These are phyloP conservation scores for Oedothorax gibbosus DNA, from an alignment of 1,140 invertebrate genomes.

Conservation along the genomic window DNA sequence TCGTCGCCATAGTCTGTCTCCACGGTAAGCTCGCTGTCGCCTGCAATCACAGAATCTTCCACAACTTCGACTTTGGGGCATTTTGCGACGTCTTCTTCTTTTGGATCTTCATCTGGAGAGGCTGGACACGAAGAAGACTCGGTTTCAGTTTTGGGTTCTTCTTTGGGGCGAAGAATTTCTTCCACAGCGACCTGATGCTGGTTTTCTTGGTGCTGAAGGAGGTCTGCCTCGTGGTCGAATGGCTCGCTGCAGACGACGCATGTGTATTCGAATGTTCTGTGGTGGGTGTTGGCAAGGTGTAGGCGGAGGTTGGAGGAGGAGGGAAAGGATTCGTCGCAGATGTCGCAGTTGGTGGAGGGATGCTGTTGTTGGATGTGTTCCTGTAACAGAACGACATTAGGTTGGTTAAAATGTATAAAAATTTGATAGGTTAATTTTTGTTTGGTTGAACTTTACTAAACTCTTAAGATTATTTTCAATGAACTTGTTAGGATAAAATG, in stretches of 20 bases:
- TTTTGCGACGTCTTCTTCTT: neutral
- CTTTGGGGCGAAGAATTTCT: neutral
- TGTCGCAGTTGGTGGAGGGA: constrained; percentile 39
- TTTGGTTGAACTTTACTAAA: constrained; percentile 50
- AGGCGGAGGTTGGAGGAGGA: constrained; percentile 50
- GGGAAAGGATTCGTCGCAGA: constrained; percentile 50
- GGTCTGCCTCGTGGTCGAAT: constrained; percentile 55
- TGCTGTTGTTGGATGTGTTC: constrained; percentile 66
- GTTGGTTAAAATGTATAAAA: constrained; percentile 58
- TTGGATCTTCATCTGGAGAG: neutral
- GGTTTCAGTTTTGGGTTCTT: constrained; percentile 1
- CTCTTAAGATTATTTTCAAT: too few species aligned
- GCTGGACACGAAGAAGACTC: constrained; percentile 10
- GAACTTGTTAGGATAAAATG: too few species aligned
- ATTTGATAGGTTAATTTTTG: too few species aligned
- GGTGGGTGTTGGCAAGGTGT: constrained; percentile 50
- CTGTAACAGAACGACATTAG: constrained; percentile 60
- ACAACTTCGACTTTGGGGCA: neutral
- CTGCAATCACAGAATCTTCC: neutral
- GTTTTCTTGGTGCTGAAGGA: neutral
- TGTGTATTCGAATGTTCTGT: constrained; percentile 41
- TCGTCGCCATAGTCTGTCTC: constrained; percentile 36
- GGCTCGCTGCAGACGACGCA: constrained; percentile 63
- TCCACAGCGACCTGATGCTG: constrained; percentile 9
- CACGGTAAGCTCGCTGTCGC: constrained; percentile 3